Evolutionary conservation across 2,888 invertebrate species (phyloP), one percentile per base, ranked within the genome.

Genomic region (Endotricha flammealis): DNA sequence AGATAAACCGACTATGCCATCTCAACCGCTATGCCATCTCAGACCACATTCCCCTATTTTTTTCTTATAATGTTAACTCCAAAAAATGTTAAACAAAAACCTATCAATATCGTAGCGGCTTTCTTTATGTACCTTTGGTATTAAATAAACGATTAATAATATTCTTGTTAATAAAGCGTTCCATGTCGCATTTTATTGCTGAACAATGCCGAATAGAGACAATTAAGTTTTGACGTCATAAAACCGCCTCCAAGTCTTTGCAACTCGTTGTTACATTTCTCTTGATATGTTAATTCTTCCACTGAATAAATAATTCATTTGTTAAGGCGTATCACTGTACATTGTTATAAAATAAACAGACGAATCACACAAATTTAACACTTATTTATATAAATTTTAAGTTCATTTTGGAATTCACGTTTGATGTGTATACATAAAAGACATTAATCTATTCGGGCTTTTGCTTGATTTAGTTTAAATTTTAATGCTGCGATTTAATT

Each of bases 261-360:
- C n/a, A 20, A 7, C 20, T 20, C 20, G 6, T 10, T 9, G 24
- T 25, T 4, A 20, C 57, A 56, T 59, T 22, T 63, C 78, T 70
- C 76, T 75, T 75, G 78, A 81, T 81, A 82, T 82, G 81, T 78
- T 81, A 83, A 83, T 82, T 75, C 77, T 62, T 70, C 65, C 66
- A 55, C 72, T 76, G 80, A 78, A 82, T 85, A 83, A 85, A 85
- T 81, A 81, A 83, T 81, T 81, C 77, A 76, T 77, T 76, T 75
- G 72, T 72, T 75, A 76, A 76, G 69, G 70, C 71, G 68, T 76
- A 78, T 80, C 74, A 69, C 70, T 74, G 68, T 53, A 68, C 71
- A 67, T 72, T 70, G 70, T 77, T 69, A 62, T 55, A 44, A 47
- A 30, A 48, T 46, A 28, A 14, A 22, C 28, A 28, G 24, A 10